Base-by-base conservation (phyloP, 2,113 vertebrate genomes). In the Albula glossodonta region DNA sequence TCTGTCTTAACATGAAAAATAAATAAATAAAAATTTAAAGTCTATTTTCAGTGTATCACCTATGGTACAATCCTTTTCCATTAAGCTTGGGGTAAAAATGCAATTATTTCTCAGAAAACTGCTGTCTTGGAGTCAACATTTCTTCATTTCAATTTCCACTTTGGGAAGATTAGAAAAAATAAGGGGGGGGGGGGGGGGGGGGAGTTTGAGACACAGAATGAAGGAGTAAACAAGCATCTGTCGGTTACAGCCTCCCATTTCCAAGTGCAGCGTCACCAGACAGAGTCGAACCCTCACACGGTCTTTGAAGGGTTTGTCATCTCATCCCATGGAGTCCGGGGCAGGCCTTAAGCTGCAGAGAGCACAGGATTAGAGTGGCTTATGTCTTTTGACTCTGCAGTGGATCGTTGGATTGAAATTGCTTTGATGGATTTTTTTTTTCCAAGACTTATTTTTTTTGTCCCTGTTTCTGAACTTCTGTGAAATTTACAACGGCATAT, bases 331-430 rank as follows among this genome's bases (percentile, higher is more conserved):
- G 60, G 85, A 93, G 86, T 31, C 78, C 89, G 53, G 81, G 74
- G 81, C 85, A 52, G 87, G 90, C 94, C 95, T 93, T 94, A 94
- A 93, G 91, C 92, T 93, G 93, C 92, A 91, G 91, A 94, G 95
- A 95, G 91, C 19, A 22, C 87, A 93, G 93, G 93, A 96, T 97
- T 98, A 97, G 93, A 95, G 91, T 91, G 93, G 92, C 60, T 97
- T 96, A 94, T 91, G 93, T 96, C 91, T 94, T 95, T 93, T 95
- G 92, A 96, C 94, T 96, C 91, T 91, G 89, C 91, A 89, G 88
- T 78, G 89, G 90, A 94, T 94, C 93, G 87, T 90, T 94, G 91
- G 89, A 90, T 89, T 94, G 90, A 95, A 96, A 93, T 95, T 87
- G 89, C 91, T 96, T 94, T 93, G 91, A 92, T 88, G 91, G 92